Evolutionary conservation across 2,888 invertebrate genomes (phyloP), one percentile per base, ranked within the genome.

Genomic region (Tetranychus truncatus): DNA sequence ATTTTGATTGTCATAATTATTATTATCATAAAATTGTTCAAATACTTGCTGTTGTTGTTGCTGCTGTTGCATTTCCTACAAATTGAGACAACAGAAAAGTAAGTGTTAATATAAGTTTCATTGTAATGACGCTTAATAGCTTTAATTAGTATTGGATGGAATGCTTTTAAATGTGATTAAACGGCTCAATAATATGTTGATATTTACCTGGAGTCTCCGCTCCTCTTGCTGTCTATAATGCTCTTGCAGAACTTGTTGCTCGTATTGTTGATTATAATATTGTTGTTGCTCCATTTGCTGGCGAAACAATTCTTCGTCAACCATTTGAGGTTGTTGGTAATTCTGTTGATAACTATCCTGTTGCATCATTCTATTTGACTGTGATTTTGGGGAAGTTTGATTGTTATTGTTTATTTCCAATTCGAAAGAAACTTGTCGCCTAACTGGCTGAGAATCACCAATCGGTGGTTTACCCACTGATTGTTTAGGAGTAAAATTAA

Each of bases 21-120:
- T 8, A 6, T 24, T 15, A 1, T 72, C 72, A 34, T 45, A n/a
- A 2, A 24, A 18, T 45, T 46, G n/a, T 72, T 46, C 46, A 9
- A 44, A n/a, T 46, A 6, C 44, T 72, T 72, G 45, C 2, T n/a
- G 18, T 46, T 72, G 44, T 34, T 72, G 72, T 7, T 46, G 20
- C 45, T 72, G 72, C 45, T 46, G n/a, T 72, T 72, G 72, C 24
- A 24, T 24, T 69, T 69, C 69, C 21, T 69, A 69, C 6, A 55
- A 55, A 55, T 55, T 34, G 4, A 4, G 34, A 34, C 5, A 9
- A 55, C 24, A 24, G 24, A 55, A 55, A 9, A 7, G 55, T 55
- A 55, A 55, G 5, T 34, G 34, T 34, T 34, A 34, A 34, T 34
- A 5, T 5, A 0, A 34, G 2, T 34, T 34, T 34, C 34, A 34